phyloP scores from a whole-genome alignment of 2,113 vertebrate species.

The Mungos mungo region DNA sequence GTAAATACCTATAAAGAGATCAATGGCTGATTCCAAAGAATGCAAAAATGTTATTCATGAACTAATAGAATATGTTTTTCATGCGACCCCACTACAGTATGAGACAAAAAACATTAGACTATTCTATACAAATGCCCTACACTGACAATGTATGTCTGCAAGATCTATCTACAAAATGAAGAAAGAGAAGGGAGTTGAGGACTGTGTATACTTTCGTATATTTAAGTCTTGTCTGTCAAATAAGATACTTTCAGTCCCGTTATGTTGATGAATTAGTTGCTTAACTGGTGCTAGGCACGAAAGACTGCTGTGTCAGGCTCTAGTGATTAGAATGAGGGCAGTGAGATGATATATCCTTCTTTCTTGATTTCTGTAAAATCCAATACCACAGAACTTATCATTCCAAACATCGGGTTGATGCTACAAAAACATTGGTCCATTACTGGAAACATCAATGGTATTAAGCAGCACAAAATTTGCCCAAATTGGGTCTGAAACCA shows the following conservation, averaged over 20 bases:
- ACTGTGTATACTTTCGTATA: neutral
- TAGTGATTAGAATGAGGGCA: neutral
- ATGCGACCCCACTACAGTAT: neutral
- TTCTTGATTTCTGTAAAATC: neutral
- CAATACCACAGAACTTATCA: neutral
- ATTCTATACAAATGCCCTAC: neutral
- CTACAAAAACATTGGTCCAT: neutral
- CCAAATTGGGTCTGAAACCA: neutral
- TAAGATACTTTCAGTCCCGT: neutral
- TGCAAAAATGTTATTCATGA: neutral
- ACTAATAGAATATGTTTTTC: neutral
- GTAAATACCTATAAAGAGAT: conserved; percentile 4
- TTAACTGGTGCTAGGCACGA: neutral
- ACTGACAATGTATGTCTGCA: neutral
- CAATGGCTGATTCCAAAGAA: neutral
- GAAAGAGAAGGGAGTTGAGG: neutral
- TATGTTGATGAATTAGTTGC: neutral
- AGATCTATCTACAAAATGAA: neutral
- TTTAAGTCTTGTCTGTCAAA: neutral
- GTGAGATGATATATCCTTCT: neutral
- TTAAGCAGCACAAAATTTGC: neutral
- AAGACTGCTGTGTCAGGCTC: neutral
- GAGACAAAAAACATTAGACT: neutral
- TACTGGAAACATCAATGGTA: neutral
- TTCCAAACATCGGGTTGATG: neutral